Evolutionary conservation across 2,888 invertebrate genomes (phyloP).

Genomic region (Thereva nobilitata): DNA sequence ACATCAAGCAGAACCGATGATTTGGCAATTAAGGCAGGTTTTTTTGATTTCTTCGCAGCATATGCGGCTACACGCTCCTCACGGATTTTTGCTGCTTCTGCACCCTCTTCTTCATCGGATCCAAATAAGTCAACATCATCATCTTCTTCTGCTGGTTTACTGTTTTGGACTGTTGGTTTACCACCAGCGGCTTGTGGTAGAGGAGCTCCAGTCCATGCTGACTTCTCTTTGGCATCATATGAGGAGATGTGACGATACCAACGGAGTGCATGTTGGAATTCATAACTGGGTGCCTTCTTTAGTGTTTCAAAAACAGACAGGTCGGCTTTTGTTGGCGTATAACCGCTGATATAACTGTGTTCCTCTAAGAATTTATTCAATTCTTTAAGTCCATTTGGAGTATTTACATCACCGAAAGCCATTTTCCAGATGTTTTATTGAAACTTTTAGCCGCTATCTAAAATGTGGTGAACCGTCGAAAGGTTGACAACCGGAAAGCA

Average conservation of each 20-base stretch:
- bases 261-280: slow-evolving; percentile 73
- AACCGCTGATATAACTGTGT: slow-evolving; percentile 88
- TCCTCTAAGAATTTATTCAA: slow-evolving; percentile 81
- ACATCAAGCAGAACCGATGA: slow-evolving; percentile 93
- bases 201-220: slow-evolving; percentile 62
- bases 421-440: slow-evolving; percentile 60
- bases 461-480: slow-evolving; percentile 36
- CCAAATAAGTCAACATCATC: slow-evolving; percentile 81
- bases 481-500: slow-evolving; percentile 42
- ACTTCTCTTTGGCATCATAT: slow-evolving; percentile 75
- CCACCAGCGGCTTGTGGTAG: slow-evolving; percentile 68
- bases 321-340: slow-evolving; percentile 84
- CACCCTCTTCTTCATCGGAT: slow-evolving; percentile 85
- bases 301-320: slow-evolving; percentile 78
- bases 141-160: slow-evolving; percentile 48
- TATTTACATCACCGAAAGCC: slow-evolving; percentile 86
- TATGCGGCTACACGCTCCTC: slow-evolving; percentile 91
- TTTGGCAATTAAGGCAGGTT: slow-evolving; percentile 92
- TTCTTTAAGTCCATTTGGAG: slow-evolving; percentile 78
- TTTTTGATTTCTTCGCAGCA: slow-evolving; percentile 92
- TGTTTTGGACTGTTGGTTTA: slow-evolving; percentile 60
- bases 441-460: slow-evolving; percentile 27
- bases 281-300: slow-evolving; percentile 71
- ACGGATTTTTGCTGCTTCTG: slow-evolving; percentile 81
- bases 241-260: slow-evolving; percentile 96